Evolutionary conservation across 2,888 invertebrate species (phyloP), one percentile per base, ranked within the genome.

Genomic region (Nephrotoma appendiculata): DNA sequence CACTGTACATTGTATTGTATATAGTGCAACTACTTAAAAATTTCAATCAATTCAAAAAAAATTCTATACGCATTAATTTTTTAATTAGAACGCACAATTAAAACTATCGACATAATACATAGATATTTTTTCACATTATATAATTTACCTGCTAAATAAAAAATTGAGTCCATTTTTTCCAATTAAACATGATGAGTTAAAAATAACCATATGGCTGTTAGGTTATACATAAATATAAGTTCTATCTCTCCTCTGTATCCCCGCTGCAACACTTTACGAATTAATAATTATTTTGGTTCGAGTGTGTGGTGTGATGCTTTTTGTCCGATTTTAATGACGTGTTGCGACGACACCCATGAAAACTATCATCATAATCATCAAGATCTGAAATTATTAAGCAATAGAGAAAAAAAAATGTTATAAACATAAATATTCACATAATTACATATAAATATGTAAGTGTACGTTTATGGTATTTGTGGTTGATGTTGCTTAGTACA

Each of bases 111-210:
- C 2, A 71, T n/a, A 6, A 2, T 2, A 12, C 7, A 12, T 41
- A 3, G 6, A 19, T 9, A 83, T 2, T 83, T 41, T 2, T 83
- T 41, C 31, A 3, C 31, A 19, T 5, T 83, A 31, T 31, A 31
- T 31, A 45, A 31, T 45, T 44, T 86, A 86, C 86, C 86, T 86
- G 86, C 57, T 86, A 86, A 52, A 86, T 86, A 86, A 86, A 52
- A 86, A 86, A 31, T 52, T 86, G 52, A 48, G 42, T 52, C 86
- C 86, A 86, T 86, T 86, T 86, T 86, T 52, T 86, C 86, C 86
- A 86, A 44, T 86, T 86, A 86, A 41, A 86, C 86, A 86, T 86
- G 86, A 86, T 86, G 86, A 52, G 45, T 42, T 84, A 84, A 84
- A 84, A 71, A 44, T 42, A 85, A 85, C 85, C 85, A 85, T 85